Conservation (phyloP, 1,140 invertebrate genomes). For the Dryas iulia region DNA sequence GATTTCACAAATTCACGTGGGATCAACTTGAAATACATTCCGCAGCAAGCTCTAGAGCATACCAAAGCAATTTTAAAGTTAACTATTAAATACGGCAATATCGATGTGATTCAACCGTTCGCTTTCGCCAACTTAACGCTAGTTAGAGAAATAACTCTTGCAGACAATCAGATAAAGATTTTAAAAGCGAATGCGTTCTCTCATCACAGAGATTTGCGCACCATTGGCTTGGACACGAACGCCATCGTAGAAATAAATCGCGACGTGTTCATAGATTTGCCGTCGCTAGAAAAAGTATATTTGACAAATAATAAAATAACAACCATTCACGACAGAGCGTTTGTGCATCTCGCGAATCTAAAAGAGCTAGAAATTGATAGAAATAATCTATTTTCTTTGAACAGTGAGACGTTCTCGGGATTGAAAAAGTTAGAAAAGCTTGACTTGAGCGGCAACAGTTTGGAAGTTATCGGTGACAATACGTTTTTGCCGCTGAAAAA, state of each 20-base stretch:
- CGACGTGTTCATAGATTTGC: slow-evolving; percentile 86
- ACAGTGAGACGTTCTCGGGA: slow-evolving; percentile 86
- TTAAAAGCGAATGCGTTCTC: slow-evolving; percentile 85
- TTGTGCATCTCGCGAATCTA: slow-evolving; percentile 83
- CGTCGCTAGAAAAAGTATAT: slow-evolving; percentile 83
- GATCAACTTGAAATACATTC: slow-evolving; percentile 84
- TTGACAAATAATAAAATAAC: slow-evolving; percentile 87
- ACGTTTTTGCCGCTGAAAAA: slow-evolving; percentile 87
- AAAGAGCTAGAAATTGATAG: slow-evolving; percentile 85
- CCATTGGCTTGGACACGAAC: slow-evolving; percentile 86
- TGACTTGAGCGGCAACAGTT: slow-evolving; percentile 84
- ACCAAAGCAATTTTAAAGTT: slow-evolving; percentile 83
- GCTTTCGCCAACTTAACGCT: slow-evolving; percentile 86
- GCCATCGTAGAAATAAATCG: slow-evolving; percentile 85
- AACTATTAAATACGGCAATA: slow-evolving; percentile 85
- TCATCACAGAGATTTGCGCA: slow-evolving; percentile 82
- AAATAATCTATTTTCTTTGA: slow-evolving; percentile 85
- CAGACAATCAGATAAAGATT: slow-evolving; percentile 83
- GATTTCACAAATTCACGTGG: slow-evolving; percentile 83
- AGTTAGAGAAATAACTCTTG: slow-evolving; percentile 84
- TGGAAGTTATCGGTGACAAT: slow-evolving; percentile 86
- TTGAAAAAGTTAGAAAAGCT: slow-evolving; percentile 83
- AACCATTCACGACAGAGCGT: slow-evolving; percentile 86
- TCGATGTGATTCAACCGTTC: slow-evolving; percentile 83
- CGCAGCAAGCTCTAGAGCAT: slow-evolving; percentile 83